Percentiles rank a stretch among this genome's conserved stretches.
Conservation (phyloP, 2,888 invertebrate genomes). For the Scaptomyza polygonia region DNA sequence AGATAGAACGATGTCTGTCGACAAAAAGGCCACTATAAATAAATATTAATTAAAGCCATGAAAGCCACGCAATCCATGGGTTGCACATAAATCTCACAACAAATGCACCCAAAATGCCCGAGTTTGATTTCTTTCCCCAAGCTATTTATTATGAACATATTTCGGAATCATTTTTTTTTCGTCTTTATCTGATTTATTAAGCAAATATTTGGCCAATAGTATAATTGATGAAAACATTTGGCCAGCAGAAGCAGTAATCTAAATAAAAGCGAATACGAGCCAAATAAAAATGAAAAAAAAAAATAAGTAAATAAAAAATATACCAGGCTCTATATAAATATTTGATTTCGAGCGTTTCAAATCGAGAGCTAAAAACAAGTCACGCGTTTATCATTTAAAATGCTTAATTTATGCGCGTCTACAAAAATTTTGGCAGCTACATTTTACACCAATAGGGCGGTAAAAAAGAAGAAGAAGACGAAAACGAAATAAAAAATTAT, state of each 20-base stretch:
- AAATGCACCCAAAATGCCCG: conserved; percentile 22
- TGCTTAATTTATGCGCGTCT: conserved; percentile 64
- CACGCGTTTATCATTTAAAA: conserved; percentile 59
- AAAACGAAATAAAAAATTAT: conserved; percentile 22
- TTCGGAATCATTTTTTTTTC: conserved; percentile 6
- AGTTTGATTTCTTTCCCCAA: conserved; percentile 19
- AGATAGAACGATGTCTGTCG: conserved; percentile 11
- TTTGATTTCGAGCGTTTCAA: conserved; percentile 45
- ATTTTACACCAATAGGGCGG: conserved; percentile 44
- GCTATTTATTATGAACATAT: conserved; percentile 17
- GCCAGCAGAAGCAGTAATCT: conserved; percentile 41
- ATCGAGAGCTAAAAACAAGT: conserved; percentile 40
- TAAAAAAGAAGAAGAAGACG: neutral
- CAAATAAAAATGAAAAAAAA: conserved; percentile 1
- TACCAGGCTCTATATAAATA: conserved; percentile 40
- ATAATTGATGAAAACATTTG: conserved; percentile 68
- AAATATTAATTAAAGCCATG: conserved; percentile 67
- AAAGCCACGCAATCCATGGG: conserved; percentile 24
- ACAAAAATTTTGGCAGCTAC: conserved; percentile 63
- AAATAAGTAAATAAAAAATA: conserved; percentile 6
- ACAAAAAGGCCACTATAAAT: conserved; percentile 57
- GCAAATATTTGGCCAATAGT: conserved; percentile 66
- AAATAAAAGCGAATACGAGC: conserved; percentile 22
- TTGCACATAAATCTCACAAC: conserved; percentile 52
- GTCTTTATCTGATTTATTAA: conserved; percentile 57